A percentile compares a stretch with the other conserved stretches of the same genome.
Conservation (phyloP, 2,888 invertebrate species). For the Megastigmus dorsalis region DNA sequence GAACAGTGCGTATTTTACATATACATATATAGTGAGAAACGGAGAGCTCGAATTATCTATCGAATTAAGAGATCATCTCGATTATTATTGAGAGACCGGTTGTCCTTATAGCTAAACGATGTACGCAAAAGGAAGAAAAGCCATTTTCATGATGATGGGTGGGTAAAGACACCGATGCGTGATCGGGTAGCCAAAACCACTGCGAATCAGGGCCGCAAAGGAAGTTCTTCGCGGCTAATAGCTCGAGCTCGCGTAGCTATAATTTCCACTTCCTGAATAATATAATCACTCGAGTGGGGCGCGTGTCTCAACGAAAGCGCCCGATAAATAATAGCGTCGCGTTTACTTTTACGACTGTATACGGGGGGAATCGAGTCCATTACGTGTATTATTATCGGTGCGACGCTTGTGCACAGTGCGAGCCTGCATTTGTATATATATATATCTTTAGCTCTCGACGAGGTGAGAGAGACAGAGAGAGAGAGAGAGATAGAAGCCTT, state of each 20-base stretch:
- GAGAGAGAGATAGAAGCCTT: neutral
- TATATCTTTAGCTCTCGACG: too few relatives aligned
- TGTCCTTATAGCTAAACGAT: neutral
- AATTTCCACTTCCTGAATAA: slow-evolving; percentile 44
- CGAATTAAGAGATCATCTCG: slow-evolving; percentile 20
- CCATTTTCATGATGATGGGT: too few relatives aligned
- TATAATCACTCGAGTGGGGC: neutral
- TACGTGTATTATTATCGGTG: too few relatives aligned
- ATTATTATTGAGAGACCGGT: slow-evolving; percentile 24
- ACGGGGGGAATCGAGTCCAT: slow-evolving; percentile 10
- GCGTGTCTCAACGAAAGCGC: slow-evolving; percentile 20
- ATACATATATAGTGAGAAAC: too few relatives aligned
- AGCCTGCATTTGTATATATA: too few relatives aligned
- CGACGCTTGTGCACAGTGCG: too few relatives aligned
- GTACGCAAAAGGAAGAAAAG: too few relatives aligned
- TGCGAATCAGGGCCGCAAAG: slow-evolving; percentile 28
- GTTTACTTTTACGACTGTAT: slow-evolving; percentile 24
- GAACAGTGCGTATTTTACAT: slow-evolving; percentile 70
- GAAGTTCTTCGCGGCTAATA: neutral
- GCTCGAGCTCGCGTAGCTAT: slow-evolving; percentile 21
- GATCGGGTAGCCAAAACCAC: slow-evolving; percentile 1
- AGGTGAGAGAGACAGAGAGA: slow-evolving; percentile 25
- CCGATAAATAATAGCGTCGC: slow-evolving; percentile 42
- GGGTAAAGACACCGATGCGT: too few relatives aligned
- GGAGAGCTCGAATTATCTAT: slow-evolving; percentile 12